Evolutionary conservation across 2,888 invertebrate species (phyloP).

Genomic region (Cephus runcator): DNA sequence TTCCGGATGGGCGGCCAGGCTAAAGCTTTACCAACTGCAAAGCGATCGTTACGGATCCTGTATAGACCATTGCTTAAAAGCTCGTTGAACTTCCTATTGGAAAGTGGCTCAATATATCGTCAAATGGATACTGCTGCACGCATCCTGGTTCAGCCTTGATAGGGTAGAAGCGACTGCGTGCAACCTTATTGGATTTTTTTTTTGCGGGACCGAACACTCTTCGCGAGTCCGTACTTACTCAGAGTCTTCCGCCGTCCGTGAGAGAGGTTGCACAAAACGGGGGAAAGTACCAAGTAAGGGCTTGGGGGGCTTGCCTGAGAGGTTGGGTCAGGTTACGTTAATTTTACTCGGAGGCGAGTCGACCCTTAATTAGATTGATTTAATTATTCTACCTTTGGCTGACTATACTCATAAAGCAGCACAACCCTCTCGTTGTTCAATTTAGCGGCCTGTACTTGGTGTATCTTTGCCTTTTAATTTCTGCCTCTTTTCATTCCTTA

Average conservation of each 20-base stretch:
- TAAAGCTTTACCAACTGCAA: background rate
- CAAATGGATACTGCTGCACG: background rate
- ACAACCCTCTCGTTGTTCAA: background rate
- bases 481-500: background rate
- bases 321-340: background rate
- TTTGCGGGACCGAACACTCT: background rate
- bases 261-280: background rate
- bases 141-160: background rate
- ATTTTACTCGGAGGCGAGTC: background rate
- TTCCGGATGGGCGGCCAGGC: background rate
- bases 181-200: background rate
- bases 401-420: background rate
- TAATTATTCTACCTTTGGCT: background rate
- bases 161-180: background rate
- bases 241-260: background rate
- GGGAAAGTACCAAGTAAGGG: background rate
- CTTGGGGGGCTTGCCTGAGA: background rate
- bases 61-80: background rate
- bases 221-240: background rate
- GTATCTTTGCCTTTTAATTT: background rate
- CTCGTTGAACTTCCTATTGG: background rate
- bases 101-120: background rate
- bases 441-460: background rate
- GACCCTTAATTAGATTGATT: background rate
- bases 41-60: background rate